phyloP scores from a whole-genome alignment of 2,888 invertebrate genomes.

The Allolobophora icterica region DNA sequence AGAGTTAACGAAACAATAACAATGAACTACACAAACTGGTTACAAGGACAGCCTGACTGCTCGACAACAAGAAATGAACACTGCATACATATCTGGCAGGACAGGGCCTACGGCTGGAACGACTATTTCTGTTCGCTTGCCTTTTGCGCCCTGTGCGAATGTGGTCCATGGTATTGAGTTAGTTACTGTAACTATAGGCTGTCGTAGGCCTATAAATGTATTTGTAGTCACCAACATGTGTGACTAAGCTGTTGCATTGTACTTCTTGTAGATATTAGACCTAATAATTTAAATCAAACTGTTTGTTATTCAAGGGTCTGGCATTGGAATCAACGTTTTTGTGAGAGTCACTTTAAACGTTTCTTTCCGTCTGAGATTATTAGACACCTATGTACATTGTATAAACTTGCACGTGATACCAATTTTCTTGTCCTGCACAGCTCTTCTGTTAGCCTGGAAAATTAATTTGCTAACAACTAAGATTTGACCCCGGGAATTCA shows the following conservation, averaged over 20 bases:
- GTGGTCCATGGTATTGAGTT: background rate
- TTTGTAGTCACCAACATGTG: background rate
- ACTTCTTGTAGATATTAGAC: background rate
- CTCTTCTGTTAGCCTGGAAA: background rate
- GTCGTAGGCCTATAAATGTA: no score
- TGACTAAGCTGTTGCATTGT: no score
- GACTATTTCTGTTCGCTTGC: background rate
- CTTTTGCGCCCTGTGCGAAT: background rate
- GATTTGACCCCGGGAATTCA: no score
- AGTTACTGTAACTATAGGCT: background rate
- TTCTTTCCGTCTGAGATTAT: background rate
- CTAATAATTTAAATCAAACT: background rate
- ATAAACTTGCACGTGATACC: background rate
- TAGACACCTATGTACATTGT: background rate
- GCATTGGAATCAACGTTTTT: background rate
- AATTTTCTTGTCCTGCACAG: background rate
- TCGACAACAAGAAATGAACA: background rate
- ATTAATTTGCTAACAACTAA: background rate
- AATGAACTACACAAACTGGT: constrained; percentile 14
- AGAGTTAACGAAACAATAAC: background rate
- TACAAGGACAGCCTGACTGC: background rate
- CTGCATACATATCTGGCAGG: background rate
- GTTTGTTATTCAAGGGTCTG: background rate
- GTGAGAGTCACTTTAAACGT: background rate
- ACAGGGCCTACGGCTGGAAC: background rate